Percentiles rank a stretch among this genome's conserved stretches.
Evolutionary conservation across 2,113 vertebrate genomes (phyloP).

Genomic region (Petrocephalus zakoni): DNA sequence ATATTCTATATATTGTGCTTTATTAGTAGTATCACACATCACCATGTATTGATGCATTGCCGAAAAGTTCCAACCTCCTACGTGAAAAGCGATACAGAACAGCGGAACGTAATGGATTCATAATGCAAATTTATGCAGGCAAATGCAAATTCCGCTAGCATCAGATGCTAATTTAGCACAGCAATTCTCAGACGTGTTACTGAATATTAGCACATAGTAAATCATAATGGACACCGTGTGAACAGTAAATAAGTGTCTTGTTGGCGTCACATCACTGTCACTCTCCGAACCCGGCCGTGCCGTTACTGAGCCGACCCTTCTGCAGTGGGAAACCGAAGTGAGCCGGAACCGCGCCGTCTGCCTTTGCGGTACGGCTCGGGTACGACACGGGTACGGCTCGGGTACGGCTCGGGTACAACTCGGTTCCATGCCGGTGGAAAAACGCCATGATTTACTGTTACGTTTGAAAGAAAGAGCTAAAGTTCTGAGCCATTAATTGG

Average conservation of each 20-base stretch:
- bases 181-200: background rate
- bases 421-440: background rate
- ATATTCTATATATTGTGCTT: background rate
- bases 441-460: background rate
- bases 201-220: background rate
- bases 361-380: background rate
- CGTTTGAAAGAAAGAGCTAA: background rate
- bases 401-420: background rate
- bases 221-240: background rate
- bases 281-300: too few species aligned
- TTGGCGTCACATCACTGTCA: background rate
- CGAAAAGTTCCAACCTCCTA: background rate
- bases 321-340: background rate
- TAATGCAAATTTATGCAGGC: background rate
- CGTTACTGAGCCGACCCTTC: background rate
- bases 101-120: background rate
- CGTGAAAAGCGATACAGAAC: background rate
- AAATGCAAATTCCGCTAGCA: background rate
- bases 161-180: background rate
- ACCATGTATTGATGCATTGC: too few species aligned
- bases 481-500: background rate
- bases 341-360: background rate
- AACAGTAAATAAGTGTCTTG: background rate
- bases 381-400: background rate
- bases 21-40: background rate